Base-by-base conservation (phyloP, 23 tunicate species). In the Halocynthia aurantium region DNA sequence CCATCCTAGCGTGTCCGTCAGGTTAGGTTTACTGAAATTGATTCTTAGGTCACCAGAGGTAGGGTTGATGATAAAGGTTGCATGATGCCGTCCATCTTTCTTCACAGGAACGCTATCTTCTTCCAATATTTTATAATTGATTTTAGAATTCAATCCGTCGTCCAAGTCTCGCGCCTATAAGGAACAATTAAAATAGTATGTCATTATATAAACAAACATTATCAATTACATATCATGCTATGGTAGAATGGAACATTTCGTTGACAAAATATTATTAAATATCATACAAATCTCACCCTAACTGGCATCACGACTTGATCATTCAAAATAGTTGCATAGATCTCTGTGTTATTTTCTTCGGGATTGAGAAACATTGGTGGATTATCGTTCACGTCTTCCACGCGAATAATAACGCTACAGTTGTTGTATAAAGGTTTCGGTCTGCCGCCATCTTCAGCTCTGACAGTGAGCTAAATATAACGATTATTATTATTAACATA, bases 341-440 rank as follows among this genome's bases (percentile, higher is more conserved):
- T 57, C 40, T 78, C 76, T 56, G 22, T 52, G 70, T 85, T 77
- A 57, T 90, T 85, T 0, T 52, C 58, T n/a, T 55, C 12, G 8
- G 90, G 97, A 22, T 67, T 76, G 49, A 66, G 72, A 55, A 90
- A 90, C 5, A 77, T 20, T 5, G 97, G 97, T 7, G 50, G 20
- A 57, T 90, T 90, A 71, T 90, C 97, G 76, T 90, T 90, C 19
- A 90, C 90, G 69, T 90, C 97, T 5, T n/a, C 57, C 7, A 90
- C 81, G 7, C 44, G 21, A 17, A 90, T 70, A 7, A 52, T 52
- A 13, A 90, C 22, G 12, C 62, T 76, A 52, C 81, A 77, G 18
- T 53, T 77, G 53, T 78, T 73, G 58, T 72, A 20, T 44, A 76
- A 77, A 60, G 86, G 67, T 40, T 17, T 52, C 64, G 62, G 67